Conservation (phyloP, 2,113 vertebrate species). For the Sceloporus tristichus region DNA sequence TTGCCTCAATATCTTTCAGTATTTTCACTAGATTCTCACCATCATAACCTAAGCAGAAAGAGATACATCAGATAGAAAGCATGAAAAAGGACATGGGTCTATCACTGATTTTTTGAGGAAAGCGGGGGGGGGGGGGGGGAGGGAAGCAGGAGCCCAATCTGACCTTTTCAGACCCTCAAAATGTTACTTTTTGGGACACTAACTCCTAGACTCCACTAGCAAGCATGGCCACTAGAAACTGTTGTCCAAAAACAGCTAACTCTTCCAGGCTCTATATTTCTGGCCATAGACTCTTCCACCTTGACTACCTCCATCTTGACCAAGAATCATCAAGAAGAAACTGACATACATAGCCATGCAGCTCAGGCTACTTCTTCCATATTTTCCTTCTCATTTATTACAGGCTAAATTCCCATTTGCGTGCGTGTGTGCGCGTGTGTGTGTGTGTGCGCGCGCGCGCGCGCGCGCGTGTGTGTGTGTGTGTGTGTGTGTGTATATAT, state of each 20-base stretch:
- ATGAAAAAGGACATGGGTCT: background rate
- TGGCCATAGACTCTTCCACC: background rate
- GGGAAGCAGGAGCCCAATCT: background rate
- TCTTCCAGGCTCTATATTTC: background rate
- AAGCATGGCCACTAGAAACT: background rate
- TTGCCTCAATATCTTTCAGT: conserved; percentile 86
- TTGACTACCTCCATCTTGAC: background rate
- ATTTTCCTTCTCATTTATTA: background rate
- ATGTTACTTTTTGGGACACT: too few species aligned
- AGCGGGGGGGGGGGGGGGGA: background rate
- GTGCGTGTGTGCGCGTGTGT: too few species aligned
- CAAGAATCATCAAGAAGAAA: background rate
- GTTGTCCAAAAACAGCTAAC: background rate
- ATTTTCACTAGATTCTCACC: conserved; percentile 87
- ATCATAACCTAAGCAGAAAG: conserved; percentile 83
- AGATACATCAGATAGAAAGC: background rate
- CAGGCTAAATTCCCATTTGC: background rate
- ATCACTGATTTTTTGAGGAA: background rate
- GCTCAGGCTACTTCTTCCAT: background rate
- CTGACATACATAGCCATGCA: too few species aligned
- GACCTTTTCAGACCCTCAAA: background rate
- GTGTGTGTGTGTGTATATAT: too few species aligned
- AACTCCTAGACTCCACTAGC: too few species aligned
- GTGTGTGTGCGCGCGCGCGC: too few species aligned
- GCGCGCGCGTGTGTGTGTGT: too few species aligned